A percentile compares a stretch with the other conserved stretches of the same genome.
phyloP scores from a whole-genome alignment of 1,140 invertebrate species.

The Drosophila kohkoa region DNA sequence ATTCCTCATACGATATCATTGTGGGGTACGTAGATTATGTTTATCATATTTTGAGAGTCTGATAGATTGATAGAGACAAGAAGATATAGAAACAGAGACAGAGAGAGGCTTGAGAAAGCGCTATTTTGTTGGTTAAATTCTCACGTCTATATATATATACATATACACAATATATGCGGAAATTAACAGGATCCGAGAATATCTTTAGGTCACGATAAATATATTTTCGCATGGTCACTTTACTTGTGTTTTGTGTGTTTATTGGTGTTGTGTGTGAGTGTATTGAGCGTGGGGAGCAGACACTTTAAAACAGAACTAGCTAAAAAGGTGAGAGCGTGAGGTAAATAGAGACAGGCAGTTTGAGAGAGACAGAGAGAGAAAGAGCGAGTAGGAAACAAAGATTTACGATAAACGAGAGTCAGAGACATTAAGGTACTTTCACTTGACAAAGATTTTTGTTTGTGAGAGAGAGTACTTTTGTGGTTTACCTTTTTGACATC shows the following conservation, averaged over 20 bases:
- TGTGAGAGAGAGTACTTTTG: slow-evolving; percentile 73
- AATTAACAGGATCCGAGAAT: slow-evolving; percentile 48
- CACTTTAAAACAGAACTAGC: slow-evolving; percentile 68
- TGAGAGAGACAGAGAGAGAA: slow-evolving; percentile 62
- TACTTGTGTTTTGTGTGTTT: slow-evolving; percentile 24
- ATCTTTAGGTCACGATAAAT: slow-evolving; percentile 36
- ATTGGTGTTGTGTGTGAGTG: slow-evolving; percentile 25
- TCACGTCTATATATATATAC: slow-evolving; percentile 76
- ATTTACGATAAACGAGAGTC: slow-evolving; percentile 25
- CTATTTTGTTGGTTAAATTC: slow-evolving; percentile 45
- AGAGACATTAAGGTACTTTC: slow-evolving; percentile 71
- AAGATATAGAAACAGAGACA: slow-evolving; percentile 20
- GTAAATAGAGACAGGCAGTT: slow-evolving; percentile 43
- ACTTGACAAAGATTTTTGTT: slow-evolving; percentile 59
- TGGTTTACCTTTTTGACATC: slow-evolving; percentile 96
- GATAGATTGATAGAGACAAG: slow-evolving; percentile 9
- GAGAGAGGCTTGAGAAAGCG: neutral
- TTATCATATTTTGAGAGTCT: slow-evolving; percentile 45
- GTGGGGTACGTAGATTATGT: slow-evolving; percentile 25
- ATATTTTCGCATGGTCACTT: slow-evolving; percentile 35
- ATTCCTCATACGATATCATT: slow-evolving; percentile 29
- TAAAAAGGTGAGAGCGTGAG: slow-evolving; percentile 75
- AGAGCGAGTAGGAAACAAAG: slow-evolving; percentile 66
- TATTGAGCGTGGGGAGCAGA: slow-evolving; percentile 57
- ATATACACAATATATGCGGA: slow-evolving; percentile 58